phyloP scores from a whole-genome alignment of 2,797 vertebrate genomes.

The Caiman crocodilus region DNA sequence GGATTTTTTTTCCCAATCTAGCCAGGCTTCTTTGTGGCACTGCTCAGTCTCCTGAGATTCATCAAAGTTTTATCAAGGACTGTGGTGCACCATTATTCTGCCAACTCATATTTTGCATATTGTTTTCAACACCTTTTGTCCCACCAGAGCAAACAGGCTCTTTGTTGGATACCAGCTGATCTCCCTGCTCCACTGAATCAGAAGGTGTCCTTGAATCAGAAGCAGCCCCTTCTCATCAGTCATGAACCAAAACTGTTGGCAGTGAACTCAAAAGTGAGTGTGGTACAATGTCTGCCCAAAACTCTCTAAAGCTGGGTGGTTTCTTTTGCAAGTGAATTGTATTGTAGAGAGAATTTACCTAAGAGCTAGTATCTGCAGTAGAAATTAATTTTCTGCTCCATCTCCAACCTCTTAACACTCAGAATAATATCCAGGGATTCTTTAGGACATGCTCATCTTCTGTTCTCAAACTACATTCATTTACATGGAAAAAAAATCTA shows the following conservation, averaged over 20 bases:
- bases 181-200: conserved; percentile 51
- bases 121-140: conserved; percentile 28
- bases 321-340: conserved; percentile 66
- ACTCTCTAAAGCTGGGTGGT: conserved; percentile 45
- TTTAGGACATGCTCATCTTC: neutral
- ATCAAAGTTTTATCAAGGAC: conserved; percentile 32
- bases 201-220: conserved; percentile 56
- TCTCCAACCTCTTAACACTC: neutral
- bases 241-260: conserved; percentile 67
- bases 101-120: conserved; percentile 58
- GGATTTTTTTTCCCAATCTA: neutral
- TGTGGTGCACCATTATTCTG: conserved; percentile 67
- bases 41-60: conserved; percentile 49
- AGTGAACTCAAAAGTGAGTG: conserved; percentile 50
- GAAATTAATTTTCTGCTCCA: conserved; percentile 38
- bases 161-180: conserved; percentile 47
- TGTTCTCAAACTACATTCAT: neutral
- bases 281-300: conserved; percentile 52
- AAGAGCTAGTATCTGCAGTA: conserved; percentile 46
- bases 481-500: neutral
- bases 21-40: neutral
- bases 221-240: conserved; percentile 63
- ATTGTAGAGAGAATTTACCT: conserved; percentile 58
- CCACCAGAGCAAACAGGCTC: conserved; percentile 65
- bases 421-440: neutral